These are phyloP conservation scores for Potamilus streckersoni DNA, from an alignment of 1,140 invertebrate species.

Conservation along the genomic window DNA sequence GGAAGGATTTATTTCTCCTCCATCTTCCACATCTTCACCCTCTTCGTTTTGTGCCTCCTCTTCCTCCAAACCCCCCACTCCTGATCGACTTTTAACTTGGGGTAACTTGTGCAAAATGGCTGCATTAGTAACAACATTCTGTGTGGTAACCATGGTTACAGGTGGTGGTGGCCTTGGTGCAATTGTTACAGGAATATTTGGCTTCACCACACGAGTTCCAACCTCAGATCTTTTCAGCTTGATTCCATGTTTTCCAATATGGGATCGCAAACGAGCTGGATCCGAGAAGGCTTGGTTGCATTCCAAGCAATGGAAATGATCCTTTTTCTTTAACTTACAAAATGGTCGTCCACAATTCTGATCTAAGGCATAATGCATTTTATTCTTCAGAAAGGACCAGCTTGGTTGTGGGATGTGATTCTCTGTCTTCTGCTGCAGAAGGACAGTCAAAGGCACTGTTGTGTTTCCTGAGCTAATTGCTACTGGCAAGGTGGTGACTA, in stretches of 20 bases:
- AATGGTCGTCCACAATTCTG: conserved; percentile 84
- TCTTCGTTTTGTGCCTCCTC: conserved; percentile 8
- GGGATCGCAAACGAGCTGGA: conserved; percentile 63
- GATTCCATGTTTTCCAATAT: conserved; percentile 68
- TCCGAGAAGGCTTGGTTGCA: conserved; percentile 80
- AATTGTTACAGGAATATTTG: conserved; percentile 18
- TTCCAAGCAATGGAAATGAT: conserved; percentile 88
- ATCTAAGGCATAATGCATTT: conserved; percentile 56
- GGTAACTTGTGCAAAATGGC: too few species aligned
- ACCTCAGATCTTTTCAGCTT: conserved; percentile 36
- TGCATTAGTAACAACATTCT: too few species aligned
- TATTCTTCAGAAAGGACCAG: conserved; percentile 47
- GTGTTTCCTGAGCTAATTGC: conserved; percentile 24
- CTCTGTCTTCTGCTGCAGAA: conserved; percentile 58
- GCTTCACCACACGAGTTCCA: conserved; percentile 11
- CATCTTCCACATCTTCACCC: conserved; percentile 8
- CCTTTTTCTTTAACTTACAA: conserved; percentile 86
- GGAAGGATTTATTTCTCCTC: conserved; percentile 30
- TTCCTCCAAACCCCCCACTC: too few species aligned
- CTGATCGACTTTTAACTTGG: too few species aligned
- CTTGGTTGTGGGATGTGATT: conserved; percentile 36
- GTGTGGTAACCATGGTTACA: too few species aligned
- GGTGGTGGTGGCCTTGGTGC: conserved; percentile 20
- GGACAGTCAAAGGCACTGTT: conserved; percentile 50
- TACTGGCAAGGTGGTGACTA: conserved; percentile 17